A percentile compares a stretch with the other conserved stretches of the same genome.
phyloP scores from a whole-genome alignment of 2,113 vertebrate genomes.

The Calyptomena viridis region DNA sequence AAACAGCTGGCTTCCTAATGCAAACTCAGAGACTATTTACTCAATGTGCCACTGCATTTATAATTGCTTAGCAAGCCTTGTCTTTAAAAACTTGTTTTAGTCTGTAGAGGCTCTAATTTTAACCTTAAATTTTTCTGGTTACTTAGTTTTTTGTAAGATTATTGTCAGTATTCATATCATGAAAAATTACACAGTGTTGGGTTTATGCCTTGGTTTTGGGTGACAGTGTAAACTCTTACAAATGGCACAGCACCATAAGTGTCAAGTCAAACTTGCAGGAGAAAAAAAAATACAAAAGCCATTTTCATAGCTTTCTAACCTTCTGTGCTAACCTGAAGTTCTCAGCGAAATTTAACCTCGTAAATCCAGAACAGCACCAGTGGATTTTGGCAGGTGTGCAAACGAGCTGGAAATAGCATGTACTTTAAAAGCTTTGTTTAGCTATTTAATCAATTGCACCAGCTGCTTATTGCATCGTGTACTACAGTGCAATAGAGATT shows the following conservation, averaged over 20 bases:
- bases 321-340: not conserved
- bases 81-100: not conserved
- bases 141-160: not conserved
- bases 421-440: slow-evolving; percentile 38
- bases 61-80: not conserved
- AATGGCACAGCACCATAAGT: not conserved
- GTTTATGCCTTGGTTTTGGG: not conserved
- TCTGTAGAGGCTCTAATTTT: not conserved
- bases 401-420: slow-evolving; percentile 38
- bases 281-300: not conserved
- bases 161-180: not conserved
- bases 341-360: not conserved
- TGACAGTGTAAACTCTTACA: not conserved
- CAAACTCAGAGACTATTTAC: not conserved
- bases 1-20: not conserved
- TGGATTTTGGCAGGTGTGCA: slow-evolving; percentile 17
- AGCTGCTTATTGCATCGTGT: not conserved
- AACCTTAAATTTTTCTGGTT: not conserved
- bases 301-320: not conserved
- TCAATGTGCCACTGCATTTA: not conserved
- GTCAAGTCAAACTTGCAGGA: not conserved
- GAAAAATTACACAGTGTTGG: not conserved
- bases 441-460: slow-evolving; percentile 26
- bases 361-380: not conserved
- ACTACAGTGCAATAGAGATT: not conserved